Base-by-base conservation (phyloP, 2,888 invertebrate species). In the Sarcophaga variegata region DNA sequence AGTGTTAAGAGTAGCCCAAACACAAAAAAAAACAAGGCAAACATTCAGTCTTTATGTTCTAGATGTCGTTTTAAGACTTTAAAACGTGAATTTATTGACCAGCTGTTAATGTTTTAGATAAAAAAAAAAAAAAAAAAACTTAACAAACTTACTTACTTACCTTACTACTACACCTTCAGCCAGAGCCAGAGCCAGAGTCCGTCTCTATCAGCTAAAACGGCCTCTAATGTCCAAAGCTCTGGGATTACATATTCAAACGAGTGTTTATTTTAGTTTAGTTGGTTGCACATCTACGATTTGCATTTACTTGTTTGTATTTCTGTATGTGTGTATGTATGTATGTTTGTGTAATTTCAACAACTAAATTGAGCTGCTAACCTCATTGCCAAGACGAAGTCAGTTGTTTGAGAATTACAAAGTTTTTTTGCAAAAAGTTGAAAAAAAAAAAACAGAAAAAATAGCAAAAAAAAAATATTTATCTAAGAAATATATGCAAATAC, bases 341-440 rank as follows among this genome's bases (percentile, higher is more conserved):
- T 22, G 12, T 64, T 66, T 81, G 47, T 71, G 59, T 45, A 67
- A 70, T 71, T 85, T 71, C 69, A 83, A 67, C 81, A 83, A 81
- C 79, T 86, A 79, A 88, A 88, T 86, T 86, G 86, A 88, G 88
- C 88, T 81, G 86, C 86, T 88, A 88, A 88, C 86, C 88, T 84
- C 84, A 82, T 86, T 88, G 83, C 76, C 67, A 86, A 79, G 86
- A 69, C 80, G 11, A 70, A 80, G 79, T 80, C 80, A 76, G 71
- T 80, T 84, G 80, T 84, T 80, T 70, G 70, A 70, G 80, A 70
- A 66, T 84, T 84, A 79, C 74, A 78, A 63, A 78, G 74, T 63
- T 76, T 70, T 71, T 71, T 59, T 80, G 70, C 70, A 64, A 70
- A 60, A 76, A 70, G 5, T 37, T 6, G 3, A 27, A 25, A 77